These are phyloP conservation scores for Andrena haemorrhoa DNA, from an alignment of 2,888 invertebrate genomes.

Conservation along the genomic window DNA sequence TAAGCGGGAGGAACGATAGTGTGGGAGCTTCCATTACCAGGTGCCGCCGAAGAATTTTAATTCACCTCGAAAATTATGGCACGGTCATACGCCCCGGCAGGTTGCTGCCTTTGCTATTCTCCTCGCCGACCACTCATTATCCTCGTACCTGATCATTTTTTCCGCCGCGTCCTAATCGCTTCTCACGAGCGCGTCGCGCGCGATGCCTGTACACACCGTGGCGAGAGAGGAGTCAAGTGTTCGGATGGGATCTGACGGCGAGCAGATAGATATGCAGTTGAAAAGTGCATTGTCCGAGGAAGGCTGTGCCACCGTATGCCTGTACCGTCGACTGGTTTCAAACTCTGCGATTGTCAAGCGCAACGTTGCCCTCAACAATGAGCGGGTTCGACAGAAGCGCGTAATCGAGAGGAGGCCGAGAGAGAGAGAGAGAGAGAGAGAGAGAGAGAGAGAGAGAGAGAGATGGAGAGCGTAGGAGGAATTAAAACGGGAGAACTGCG, in stretches of 20 bases:
- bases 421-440: slow-evolving; percentile 12
- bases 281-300: neutral
- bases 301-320: neutral
- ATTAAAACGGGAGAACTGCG: slow-evolving; percentile 9
- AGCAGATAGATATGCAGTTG: neutral
- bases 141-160: slow-evolving; percentile 59
- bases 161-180: slow-evolving; percentile 62
- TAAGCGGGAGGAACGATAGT: slow-evolving; percentile 17
- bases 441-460: slow-evolving; percentile 6
- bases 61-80: slow-evolving; percentile 77
- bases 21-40: slow-evolving; percentile 61
- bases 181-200: slow-evolving; percentile 71
- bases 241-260: neutral
- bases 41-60: slow-evolving; percentile 74
- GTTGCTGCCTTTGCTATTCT: slow-evolving; percentile 55
- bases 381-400: too few species aligned
- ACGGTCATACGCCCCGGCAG: slow-evolving; percentile 64
- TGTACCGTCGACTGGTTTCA: too few species aligned
- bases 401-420: neutral
- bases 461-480: slow-evolving; percentile 9
- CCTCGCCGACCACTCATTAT: slow-evolving; percentile 67
- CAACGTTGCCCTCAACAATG: too few species aligned
- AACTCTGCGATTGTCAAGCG: too few species aligned
- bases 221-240: slow-evolving; percentile 4
- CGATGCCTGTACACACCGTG: slow-evolving; percentile 21